These are phyloP conservation scores for Craniophora ligustri DNA, from an alignment of 2,888 invertebrate species.

Conservation along the genomic window DNA sequence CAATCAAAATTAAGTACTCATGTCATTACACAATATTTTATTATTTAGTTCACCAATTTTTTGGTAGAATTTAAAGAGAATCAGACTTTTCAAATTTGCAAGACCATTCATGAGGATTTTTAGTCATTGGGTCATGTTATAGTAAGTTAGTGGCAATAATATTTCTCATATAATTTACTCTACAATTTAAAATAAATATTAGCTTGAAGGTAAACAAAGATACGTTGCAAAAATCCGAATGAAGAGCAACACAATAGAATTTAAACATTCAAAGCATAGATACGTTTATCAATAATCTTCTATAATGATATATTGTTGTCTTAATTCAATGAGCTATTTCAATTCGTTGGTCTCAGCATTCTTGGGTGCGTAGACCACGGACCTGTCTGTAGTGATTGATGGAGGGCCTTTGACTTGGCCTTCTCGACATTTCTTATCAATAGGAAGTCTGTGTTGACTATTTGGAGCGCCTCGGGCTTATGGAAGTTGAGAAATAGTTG, in stretches of 20 bases:
- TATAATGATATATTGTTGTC: constrained; percentile 62
- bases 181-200: not conserved
- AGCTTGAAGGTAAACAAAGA: not conserved
- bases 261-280: constrained; percentile 27
- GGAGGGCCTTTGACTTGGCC: constrained; percentile 37
- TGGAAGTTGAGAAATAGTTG: constrained; percentile 21
- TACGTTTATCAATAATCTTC: constrained; percentile 57
- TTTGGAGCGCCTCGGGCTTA: constrained; percentile 14
- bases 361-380: constrained; percentile 20
- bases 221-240: constrained; percentile 19
- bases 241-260: constrained; percentile 50
- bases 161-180: too few relatives aligned
- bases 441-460: constrained; percentile 41
- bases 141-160: too few relatives aligned
- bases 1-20: too few relatives aligned
- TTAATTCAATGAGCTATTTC: constrained; percentile 58
- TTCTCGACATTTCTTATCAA: constrained; percentile 37
- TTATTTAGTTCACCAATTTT: too few relatives aligned
- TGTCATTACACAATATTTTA: too few relatives aligned
- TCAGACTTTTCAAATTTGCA: too few relatives aligned
- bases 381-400: constrained; percentile 42
- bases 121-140: too few relatives aligned
- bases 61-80: too few relatives aligned
- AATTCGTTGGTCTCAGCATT: constrained; percentile 33
- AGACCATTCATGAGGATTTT: too few relatives aligned